These are phyloP conservation scores for Tragulus kanchil DNA, from an alignment of 2,113 vertebrate species.

Conservation along the genomic window DNA sequence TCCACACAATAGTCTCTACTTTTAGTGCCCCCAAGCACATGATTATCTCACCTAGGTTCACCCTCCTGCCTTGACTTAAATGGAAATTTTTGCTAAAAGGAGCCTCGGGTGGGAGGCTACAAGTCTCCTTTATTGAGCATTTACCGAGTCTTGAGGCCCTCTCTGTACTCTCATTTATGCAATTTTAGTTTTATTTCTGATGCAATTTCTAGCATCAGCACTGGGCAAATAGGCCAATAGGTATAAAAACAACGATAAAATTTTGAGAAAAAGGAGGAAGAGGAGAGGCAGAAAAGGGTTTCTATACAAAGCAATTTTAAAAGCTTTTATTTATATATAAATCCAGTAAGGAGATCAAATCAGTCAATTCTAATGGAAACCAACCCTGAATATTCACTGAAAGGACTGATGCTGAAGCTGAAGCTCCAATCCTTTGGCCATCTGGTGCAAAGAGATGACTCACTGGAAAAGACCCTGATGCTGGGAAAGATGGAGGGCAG, in stretches of 20 bases:
- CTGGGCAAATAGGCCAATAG: neutral
- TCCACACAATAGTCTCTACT: neutral
- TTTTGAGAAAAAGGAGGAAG: neutral
- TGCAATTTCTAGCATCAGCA: neutral
- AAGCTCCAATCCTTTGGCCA: neutral
- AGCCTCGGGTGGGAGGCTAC: neutral
- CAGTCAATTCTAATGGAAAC: neutral
- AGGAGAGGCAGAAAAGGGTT: neutral
- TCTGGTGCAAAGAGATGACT: neutral
- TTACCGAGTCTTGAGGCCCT: neutral
- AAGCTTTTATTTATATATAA: neutral
- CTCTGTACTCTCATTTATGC: too few species aligned
- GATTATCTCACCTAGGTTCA: neutral
- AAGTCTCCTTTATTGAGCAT: neutral
- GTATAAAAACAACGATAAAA: neutral
- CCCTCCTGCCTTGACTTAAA: neutral
- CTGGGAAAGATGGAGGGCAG: neutral
- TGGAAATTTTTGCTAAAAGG: neutral
- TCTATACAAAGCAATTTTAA: neutral
- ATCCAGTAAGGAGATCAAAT: neutral
- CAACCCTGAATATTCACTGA: neutral
- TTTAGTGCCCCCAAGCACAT: neutral
- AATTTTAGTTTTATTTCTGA: neutral
- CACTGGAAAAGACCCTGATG: neutral
- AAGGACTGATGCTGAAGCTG: neutral